Conservation (phyloP, 2,113 vertebrate species). For the Turdus rufiventris region DNA sequence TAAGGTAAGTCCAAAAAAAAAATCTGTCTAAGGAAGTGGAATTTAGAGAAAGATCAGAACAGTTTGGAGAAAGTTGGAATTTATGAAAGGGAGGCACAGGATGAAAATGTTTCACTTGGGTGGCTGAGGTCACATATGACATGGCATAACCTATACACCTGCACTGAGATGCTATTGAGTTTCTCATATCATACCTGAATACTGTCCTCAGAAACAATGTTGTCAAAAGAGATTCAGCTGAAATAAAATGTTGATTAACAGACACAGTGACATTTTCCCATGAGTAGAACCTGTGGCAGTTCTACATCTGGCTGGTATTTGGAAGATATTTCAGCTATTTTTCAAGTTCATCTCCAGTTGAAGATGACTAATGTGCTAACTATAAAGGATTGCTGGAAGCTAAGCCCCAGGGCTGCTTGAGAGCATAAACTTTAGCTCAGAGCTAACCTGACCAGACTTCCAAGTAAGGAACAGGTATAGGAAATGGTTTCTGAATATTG, state of each 20-base stretch:
- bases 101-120: background rate
- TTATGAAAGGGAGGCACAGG: background rate
- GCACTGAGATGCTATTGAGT: background rate
- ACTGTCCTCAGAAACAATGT: background rate
- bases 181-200: background rate
- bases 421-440: background rate
- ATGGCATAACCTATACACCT: background rate
- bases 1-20: background rate
- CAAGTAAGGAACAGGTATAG: background rate
- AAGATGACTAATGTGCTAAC: slow-evolving; percentile 16
- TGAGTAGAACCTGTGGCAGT: slow-evolving; percentile 1
- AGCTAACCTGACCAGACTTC: slow-evolving; percentile 31
- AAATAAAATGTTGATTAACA: slow-evolving; percentile 20
- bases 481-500: background rate
- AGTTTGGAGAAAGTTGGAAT: background rate
- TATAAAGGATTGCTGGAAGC: slow-evolving; percentile 26
- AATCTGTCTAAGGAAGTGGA: background rate
- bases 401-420: background rate
- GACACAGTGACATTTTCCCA: background rate
- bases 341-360: background rate
- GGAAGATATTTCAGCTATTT: background rate
- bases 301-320: background rate
- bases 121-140: background rate
- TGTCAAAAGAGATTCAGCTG: slow-evolving; percentile 9
- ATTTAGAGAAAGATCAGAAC: background rate